Evolutionary conservation across 2,113 vertebrate species (phyloP).

Genomic region (Triplophysa siluroides): DNA sequence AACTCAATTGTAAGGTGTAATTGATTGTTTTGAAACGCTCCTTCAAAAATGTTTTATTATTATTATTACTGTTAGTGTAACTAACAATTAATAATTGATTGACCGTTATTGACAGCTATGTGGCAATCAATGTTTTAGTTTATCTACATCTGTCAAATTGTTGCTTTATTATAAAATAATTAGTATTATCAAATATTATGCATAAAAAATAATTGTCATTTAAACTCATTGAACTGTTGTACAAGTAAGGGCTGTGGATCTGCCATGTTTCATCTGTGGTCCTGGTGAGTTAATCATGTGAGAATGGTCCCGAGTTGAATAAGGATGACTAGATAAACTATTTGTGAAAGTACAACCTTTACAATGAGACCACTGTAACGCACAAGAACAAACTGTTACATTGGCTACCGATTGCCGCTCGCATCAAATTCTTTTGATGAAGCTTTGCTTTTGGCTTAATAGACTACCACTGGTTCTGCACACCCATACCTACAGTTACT

Average conservation of each 20-base stretch:
- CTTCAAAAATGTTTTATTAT: too few species aligned
- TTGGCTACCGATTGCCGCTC: too few species aligned
- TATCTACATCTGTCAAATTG: too few species aligned
- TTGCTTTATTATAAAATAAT: too few species aligned
- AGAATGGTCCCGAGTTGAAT: constrained; percentile 27
- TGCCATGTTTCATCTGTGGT: background rate
- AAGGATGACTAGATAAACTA: background rate
- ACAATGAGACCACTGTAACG: constrained; percentile 34
- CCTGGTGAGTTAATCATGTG: constrained; percentile 37
- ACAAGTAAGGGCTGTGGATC: background rate
- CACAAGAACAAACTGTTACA: background rate
- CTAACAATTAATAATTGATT: constrained; percentile 12
- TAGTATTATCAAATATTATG: too few species aligned
- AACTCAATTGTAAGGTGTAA: too few species aligned
- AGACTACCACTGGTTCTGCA: too few species aligned
- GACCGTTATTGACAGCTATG: background rate
- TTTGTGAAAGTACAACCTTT: constrained; percentile 2
- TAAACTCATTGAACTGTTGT: background rate
- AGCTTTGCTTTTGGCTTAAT: too few species aligned
- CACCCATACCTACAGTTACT: too few species aligned
- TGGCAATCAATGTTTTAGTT: background rate
- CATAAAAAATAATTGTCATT: background rate
- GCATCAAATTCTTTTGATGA: too few species aligned
- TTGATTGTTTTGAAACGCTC: too few species aligned
- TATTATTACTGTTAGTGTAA: constrained; percentile 11